Base-by-base conservation (phyloP, 2,113 vertebrate genomes). In the Nannobrachium achirus region DNA sequence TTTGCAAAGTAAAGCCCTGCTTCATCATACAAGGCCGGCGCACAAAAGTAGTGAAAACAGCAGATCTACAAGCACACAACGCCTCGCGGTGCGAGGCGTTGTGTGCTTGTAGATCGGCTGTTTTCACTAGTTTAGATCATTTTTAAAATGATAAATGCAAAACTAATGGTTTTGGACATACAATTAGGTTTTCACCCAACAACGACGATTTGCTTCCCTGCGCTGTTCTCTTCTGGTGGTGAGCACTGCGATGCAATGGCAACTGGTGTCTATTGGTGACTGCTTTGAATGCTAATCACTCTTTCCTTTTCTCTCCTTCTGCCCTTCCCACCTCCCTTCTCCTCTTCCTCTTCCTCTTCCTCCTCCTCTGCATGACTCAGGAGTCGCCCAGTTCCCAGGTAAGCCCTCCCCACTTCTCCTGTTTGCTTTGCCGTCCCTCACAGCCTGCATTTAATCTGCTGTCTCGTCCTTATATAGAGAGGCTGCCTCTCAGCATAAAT, bases 301-400 rank as follows among this genome's bases (percentile, higher is more conserved):
- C 69, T 87, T 57, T 81, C 13, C 84, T 67, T 75, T 58, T 71
- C 46, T 38, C 40, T 42, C 42, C 41, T 41, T 44, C 7, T 48
- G 25, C 66, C 48, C 33, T 40, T n/a, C 18, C 16, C 20, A 41
- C 25, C 51, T 33, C 53, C 56, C 49, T n/a, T 7, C 10, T 39
- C 62, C 48, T 69, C 46, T 56, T 9, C 67, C 8, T 52, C 38
- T 66, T 66, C 59, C 4, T 64, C 60, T 16, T 61, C 55, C 64
- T 65, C 56, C 51, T 69, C 45, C 55, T 66, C 58, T 69, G n/a
- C n/a, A n/a, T n/a, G 56, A 63, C 78, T 2, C 87, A 93, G 92
- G 91, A 91, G 89, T 88, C 76, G 90, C 91, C 73, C 91, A 93
- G 78, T 80, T 88, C 11, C 81, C 88, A 91, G 92, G 92, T 93